A percentile compares a stretch with the other conserved stretches of the same genome.
These are phyloP conservation scores for Limnephilus auricula DNA, from an alignment of 2,888 invertebrate species.

Conservation along the genomic window DNA sequence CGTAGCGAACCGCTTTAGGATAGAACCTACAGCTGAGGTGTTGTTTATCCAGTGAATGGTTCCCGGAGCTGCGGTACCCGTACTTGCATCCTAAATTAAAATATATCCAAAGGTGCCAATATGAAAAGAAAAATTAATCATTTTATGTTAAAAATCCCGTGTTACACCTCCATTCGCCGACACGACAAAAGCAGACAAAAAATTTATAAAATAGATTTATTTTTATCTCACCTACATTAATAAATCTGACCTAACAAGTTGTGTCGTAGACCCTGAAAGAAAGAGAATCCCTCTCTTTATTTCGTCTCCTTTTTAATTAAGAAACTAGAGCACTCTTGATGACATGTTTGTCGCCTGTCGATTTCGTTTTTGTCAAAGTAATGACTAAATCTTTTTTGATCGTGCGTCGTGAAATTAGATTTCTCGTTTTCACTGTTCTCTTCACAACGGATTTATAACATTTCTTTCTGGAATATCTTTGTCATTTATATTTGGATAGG, in stretches of 20 bases:
- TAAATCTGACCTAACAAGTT: not conserved
- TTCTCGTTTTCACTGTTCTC: slow-evolving; percentile 59
- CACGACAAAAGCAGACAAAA: not conserved
- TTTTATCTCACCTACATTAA: not conserved
- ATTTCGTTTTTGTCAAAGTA: slow-evolving; percentile 3
- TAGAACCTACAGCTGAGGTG: too few relatives aligned
- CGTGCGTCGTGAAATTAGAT: slow-evolving; percentile 55
- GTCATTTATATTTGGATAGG: slow-evolving; percentile 64
- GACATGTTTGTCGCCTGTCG: not conserved
- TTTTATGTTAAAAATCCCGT: not conserved
- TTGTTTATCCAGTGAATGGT: too few relatives aligned
- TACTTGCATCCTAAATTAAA: too few relatives aligned
- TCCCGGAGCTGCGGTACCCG: too few relatives aligned
- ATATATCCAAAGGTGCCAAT: too few relatives aligned
- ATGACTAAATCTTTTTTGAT: slow-evolving; percentile 51
- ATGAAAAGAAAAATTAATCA: too few relatives aligned
- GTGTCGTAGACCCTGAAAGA: not conserved
- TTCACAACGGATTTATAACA: slow-evolving; percentile 63
- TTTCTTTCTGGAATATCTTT: slow-evolving; percentile 62
- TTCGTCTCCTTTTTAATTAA: not conserved
- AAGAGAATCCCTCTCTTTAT: not conserved
- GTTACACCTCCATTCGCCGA: not conserved
- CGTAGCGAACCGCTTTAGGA: too few relatives aligned
- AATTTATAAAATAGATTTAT: not conserved
- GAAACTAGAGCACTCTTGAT: not conserved